phyloP scores from a whole-genome alignment of 2,888 invertebrate species.

The Neoaliturus tenellus region DNA sequence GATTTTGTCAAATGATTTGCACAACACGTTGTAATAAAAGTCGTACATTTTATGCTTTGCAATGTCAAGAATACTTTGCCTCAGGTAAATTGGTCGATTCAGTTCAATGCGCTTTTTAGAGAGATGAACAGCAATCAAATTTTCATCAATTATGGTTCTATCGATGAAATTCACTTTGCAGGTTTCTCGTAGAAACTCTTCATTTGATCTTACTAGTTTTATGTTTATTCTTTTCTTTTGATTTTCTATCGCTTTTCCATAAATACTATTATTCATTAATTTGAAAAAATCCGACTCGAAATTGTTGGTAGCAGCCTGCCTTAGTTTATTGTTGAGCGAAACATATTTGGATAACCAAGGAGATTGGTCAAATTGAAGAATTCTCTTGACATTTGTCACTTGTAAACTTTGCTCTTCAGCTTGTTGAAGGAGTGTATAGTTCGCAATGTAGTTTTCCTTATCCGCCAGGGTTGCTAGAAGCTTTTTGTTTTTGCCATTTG shows the following conservation, averaged over 20 bases:
- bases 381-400: slow-evolving; percentile 68
- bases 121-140: slow-evolving; percentile 68
- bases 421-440: too few species aligned
- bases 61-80: slow-evolving; percentile 49
- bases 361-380: slow-evolving; percentile 70
- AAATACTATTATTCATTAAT: neutral
- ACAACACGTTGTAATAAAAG: too few species aligned
- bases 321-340: slow-evolving; percentile 70
- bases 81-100: slow-evolving; percentile 67
- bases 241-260: slow-evolving; percentile 66
- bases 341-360: slow-evolving; percentile 70
- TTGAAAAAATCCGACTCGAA: slow-evolving; percentile 67
- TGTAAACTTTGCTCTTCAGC: slow-evolving; percentile 58
- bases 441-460: slow-evolving; percentile 1
- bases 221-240: slow-evolving; percentile 71
- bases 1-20: neutral
- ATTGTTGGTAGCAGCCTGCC: slow-evolving; percentile 68
- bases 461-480: slow-evolving; percentile 48
- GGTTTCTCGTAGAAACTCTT: slow-evolving; percentile 69
- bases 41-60: neutral
- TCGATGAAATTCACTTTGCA: slow-evolving; percentile 69
- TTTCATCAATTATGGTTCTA: slow-evolving; percentile 68
- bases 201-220: slow-evolving; percentile 85
- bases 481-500: slow-evolving; percentile 41
- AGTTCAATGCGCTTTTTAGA: slow-evolving; percentile 62